Conservation (phyloP, 2,113 vertebrate genomes). For the Oncorhynchus keta region DNA sequence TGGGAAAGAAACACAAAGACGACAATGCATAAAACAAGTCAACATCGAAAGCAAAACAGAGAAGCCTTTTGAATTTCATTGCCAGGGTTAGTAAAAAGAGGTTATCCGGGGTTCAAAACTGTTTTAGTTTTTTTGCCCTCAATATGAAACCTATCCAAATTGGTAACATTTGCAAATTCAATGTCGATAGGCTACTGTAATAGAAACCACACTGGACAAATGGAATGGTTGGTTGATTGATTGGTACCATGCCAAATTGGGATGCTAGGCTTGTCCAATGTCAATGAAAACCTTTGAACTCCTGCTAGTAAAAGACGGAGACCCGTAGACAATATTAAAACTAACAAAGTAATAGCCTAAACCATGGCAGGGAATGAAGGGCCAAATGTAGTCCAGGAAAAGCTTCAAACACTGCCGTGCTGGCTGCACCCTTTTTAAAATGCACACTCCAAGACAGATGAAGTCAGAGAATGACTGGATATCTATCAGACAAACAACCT, state of each 20-base stretch:
- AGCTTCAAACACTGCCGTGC: neutral
- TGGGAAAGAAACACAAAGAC: constrained; percentile 25
- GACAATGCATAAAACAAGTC: constrained; percentile 40
- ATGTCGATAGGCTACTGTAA: neutral
- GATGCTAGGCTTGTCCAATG: neutral
- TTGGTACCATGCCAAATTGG: neutral
- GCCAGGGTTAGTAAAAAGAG: constrained; percentile 50
- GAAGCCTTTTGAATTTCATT: constrained; percentile 36
- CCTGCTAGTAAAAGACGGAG: neutral
- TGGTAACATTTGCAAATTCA: neutral
- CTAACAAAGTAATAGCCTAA: neutral
- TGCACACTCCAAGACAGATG: neutral
- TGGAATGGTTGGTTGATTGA: neutral
- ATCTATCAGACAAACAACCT: neutral
- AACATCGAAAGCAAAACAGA: constrained; percentile 52
- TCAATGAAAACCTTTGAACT: constrained; percentile 2
- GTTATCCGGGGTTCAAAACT: constrained; percentile 32
- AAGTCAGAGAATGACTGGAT: neutral
- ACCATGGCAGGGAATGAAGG: neutral
- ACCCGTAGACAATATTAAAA: neutral
- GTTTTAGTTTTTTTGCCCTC: constrained; percentile 12
- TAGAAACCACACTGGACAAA: neutral
- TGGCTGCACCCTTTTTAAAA: neutral
- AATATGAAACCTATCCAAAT: neutral
- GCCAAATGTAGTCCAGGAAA: neutral